Evolutionary conservation across 2,797 vertebrate genomes (phyloP).

Genomic region (Brachymystax lenok): DNA sequence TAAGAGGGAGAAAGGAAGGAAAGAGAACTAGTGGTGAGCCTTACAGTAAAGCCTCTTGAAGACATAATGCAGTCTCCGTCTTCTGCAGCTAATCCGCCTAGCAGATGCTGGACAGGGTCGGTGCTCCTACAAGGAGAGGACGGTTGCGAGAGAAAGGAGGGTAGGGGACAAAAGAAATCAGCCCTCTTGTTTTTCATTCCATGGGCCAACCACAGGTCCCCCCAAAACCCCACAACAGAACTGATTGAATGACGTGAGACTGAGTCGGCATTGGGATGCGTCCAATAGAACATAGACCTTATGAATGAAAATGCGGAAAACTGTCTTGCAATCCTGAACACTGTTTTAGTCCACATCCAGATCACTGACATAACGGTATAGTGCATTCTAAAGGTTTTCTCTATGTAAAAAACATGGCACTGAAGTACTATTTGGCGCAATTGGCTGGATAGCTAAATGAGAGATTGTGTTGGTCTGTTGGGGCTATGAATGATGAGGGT

Average conservation of each 20-base stretch:
- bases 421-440: not conserved
- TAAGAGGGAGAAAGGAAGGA: conserved; percentile 69
- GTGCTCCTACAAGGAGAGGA: conserved; percentile 40
- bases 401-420: not conserved
- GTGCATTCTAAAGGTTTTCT: conserved; percentile 3
- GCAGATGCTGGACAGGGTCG: conserved; percentile 69
- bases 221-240: conserved; percentile 41
- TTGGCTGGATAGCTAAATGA: not conserved
- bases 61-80: conserved; percentile 85
- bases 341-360: not conserved
- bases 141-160: conserved; percentile 28
- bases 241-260: conserved; percentile 51
- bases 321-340: conserved; percentile 16
- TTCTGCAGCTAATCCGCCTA: conserved; percentile 72
- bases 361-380: not conserved
- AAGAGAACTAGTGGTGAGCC: conserved; percentile 79
- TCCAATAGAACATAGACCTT: conserved; percentile 30
- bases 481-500: conserved; percentile 20
- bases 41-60: conserved; percentile 89
- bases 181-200: conserved; percentile 56
- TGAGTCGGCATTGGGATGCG: conserved; percentile 54
- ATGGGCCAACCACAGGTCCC: conserved; percentile 53
- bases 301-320: conserved; percentile 37
- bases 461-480: not conserved
- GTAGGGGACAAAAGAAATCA: conserved; percentile 59